Evolutionary conservation across 2,888 invertebrate genomes (phyloP).

Genomic region (Euspilapteryx auroguttella): DNA sequence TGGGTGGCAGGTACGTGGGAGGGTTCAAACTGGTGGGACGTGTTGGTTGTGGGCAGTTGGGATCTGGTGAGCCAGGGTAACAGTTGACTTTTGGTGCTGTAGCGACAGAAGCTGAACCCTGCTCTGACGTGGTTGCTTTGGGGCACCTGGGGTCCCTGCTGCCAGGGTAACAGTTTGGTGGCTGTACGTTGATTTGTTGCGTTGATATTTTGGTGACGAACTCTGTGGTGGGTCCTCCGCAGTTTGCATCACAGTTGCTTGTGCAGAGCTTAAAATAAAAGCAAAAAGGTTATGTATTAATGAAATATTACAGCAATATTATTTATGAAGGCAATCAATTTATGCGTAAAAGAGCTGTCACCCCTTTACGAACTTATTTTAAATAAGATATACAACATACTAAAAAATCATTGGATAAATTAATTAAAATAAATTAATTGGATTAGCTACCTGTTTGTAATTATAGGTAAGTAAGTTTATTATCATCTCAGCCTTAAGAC

Average conservation of each 20-base stretch:
- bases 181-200: conserved; percentile 20
- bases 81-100: conserved; percentile 11
- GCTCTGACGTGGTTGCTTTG: conserved; percentile 8
- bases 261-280: conserved; percentile 33
- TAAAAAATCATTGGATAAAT: no score
- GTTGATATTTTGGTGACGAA: conserved; percentile 29
- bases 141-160: conserved; percentile 10
- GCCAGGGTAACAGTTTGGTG: conserved; percentile 11
- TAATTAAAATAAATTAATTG: no score
- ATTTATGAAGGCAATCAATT: no score
- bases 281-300: no score
- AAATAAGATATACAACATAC: no score
- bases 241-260: conserved; percentile 34
- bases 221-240: conserved; percentile 23
- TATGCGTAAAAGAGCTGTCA: no score
- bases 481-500: no score
- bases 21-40: conserved; percentile 9
- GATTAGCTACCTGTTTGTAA: no score
- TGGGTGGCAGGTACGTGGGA: conserved; percentile 11
- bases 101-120: conserved; percentile 12
- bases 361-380: no score
- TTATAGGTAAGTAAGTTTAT: no score
- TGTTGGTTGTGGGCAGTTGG: conserved; percentile 14
- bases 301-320: no score
- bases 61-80: conserved; percentile 16